Base-by-base conservation (phyloP, 2,797 vertebrate species). In the Enteromius mattozi region DNA sequence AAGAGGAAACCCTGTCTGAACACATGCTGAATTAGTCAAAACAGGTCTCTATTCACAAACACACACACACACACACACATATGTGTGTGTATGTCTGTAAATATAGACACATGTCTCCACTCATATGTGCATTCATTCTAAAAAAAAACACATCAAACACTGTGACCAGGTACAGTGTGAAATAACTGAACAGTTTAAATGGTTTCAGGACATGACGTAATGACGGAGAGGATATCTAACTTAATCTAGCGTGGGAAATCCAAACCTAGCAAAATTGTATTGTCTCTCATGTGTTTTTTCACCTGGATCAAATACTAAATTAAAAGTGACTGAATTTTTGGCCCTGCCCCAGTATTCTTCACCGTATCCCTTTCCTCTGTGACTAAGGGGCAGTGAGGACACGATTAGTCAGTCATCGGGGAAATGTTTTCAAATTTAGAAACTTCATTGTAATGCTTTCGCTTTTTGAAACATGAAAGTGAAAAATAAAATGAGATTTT, bases 1-100 rank as follows among this genome's bases (percentile, higher is more conserved):
- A 91, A 87, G 84, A 93, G 95, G 94, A 96, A 96, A 91, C 83
- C 69, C 90, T 91, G 94, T 94, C 95, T 95, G 95, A 93, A 91
- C 92, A 93, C 94, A 94, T 35, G 92, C 92, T 94, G 93, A 90
- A 93, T 91, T 93, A 95, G 94, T 95, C 94, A 95, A 94, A 96
- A 95, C 95, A 96, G 90, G 92, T 94, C 94, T 94, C 86, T 72
- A 90, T 94, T 91, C 88, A 89, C 86, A 92, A 83, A 91, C 89
- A 88, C 87, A 88, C 51, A 87, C 72, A 80, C 87, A 82, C 81
- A 79, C 75, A 78, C 70, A 82, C 33, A 33, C 33, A 1, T 33
- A 3, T 86, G 49, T 80, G 78, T 79, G 80, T 77, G 70, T 71
- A 33, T 72, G 71, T 77, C 40, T 51, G 42, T 75, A 85, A 42